Evolutionary conservation across 1,140 invertebrate genomes (phyloP), one percentile per base, ranked within the genome.

Genomic region (Solenopsis invicta): DNA sequence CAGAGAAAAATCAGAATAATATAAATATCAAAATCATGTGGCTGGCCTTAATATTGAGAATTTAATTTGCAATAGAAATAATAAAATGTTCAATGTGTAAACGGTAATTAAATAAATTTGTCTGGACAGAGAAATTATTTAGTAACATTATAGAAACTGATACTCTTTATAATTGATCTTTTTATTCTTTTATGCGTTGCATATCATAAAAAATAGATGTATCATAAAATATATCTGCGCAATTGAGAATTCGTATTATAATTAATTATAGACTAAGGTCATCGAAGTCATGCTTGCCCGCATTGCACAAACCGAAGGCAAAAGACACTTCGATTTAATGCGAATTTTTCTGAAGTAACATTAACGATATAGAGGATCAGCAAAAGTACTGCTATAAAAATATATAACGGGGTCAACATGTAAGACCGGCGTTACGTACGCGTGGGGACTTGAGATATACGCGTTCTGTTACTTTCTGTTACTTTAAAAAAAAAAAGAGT

Each of bases 201-300:
- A 6, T 56, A 59, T 21, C 12, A 56, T 75, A 75, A 75, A 75
- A 75, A 29, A n/a, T 74, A 74, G 29, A 54, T 81, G 12, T n/a
- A 24, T 24, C 16, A 56, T 45, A 69, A 81, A 81, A 69, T 81
- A 67, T 69, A 69, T 80, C n/a, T 16, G 21, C 54, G 13, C n/a
- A 13, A 67, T 78, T 13, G 54, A 41, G 9, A 10, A 80, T 62
- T 75, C 16, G 9, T 13, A 50, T 71, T 71, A 48, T n/a, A 21
- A 69, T 71, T 59, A 45, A 71, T 71, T 52, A 37, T 34, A 34
- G 1, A 56, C 41, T n/a, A 59, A 8, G 54, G 5, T 34, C 61
- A n/a, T n/a, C 34, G 10, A 4, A 61, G 37, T 71, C 48, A 81
- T 69, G 21, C 71, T 41, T 16, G 34, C 10, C 41, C 21, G 59